Conservation (phyloP, 2,888 invertebrate genomes). For the Ectemnius continuus region DNA sequence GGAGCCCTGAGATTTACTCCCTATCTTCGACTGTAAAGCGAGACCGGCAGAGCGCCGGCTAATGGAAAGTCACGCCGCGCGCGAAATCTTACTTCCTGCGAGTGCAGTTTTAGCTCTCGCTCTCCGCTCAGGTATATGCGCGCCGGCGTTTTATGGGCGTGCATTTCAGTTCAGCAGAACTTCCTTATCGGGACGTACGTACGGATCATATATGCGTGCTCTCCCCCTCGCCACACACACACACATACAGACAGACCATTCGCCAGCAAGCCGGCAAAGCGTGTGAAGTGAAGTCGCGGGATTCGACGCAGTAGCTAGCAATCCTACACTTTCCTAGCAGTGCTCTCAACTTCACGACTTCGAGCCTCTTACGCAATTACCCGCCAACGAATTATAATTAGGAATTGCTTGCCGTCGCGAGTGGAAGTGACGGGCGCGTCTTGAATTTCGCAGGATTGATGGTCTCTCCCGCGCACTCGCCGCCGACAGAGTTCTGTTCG, state of each 20-base stretch:
- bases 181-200: conserved; percentile 10
- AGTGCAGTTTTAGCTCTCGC: neutral
- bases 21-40: conserved; percentile 47
- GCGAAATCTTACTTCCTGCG: conserved; percentile 40
- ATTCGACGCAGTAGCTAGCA: neutral
- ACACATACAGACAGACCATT: no score
- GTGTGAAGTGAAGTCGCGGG: neutral
- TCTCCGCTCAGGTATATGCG: neutral
- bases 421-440: conserved; percentile 20
- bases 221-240: neutral
- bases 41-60: conserved; percentile 34
- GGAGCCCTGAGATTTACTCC: conserved; percentile 34
- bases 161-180: conserved; percentile 3
- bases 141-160: neutral
- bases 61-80: conserved; percentile 41
- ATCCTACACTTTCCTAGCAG: conserved; percentile 1
- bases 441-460: conserved; percentile 47
- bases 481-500: conserved; percentile 21
- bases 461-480: conserved; percentile 39
- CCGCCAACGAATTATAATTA: conserved; percentile 33
- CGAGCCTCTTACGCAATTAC: neutral
- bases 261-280: neutral
- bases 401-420: conserved; percentile 22
- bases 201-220: neutral
- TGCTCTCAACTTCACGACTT: neutral